Evolutionary conservation across 37 sponge, comb jelly and placozoan species (phyloP).

Genomic region (Chondrosia reniformis): DNA sequence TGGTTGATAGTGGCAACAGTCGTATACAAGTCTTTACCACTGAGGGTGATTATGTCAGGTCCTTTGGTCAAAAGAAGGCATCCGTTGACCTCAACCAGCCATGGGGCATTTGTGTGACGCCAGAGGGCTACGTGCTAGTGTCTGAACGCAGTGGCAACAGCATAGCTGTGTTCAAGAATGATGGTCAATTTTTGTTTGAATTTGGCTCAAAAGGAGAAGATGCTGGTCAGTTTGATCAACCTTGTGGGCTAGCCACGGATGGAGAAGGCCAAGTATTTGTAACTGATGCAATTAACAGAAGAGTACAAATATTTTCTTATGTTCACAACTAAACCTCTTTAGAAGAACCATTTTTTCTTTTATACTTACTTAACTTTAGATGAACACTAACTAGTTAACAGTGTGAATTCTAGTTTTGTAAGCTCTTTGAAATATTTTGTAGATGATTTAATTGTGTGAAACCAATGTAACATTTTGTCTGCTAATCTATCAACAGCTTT

Average conservation of each 20-base stretch:
- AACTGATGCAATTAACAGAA: neutral
- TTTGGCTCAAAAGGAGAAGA: conserved; percentile 2
- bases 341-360: too few relatives aligned
- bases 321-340: conserved; percentile 9
- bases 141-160: conserved; percentile 1
- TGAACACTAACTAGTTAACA: too few relatives aligned
- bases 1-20: conserved; percentile 40
- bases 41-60: neutral
- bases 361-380: too few relatives aligned
- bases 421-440: too few relatives aligned
- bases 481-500: too few relatives aligned
- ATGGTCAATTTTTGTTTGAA: neutral
- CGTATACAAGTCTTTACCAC: conserved; percentile 37
- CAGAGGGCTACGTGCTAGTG: conserved; percentile 14
- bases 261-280: neutral
- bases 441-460: too few relatives aligned
- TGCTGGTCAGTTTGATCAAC: neutral
- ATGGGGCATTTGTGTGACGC: conserved; percentile 5
- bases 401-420: too few relatives aligned
- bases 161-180: neutral
- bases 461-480: too few relatives aligned
- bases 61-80: neutral
- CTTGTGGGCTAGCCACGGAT: neutral
- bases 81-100: conserved; percentile 12
- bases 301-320: conserved; percentile 7